Base-by-base conservation (phyloP, 2,113 vertebrate genomes). In the Benitochromis conjunctus region DNA sequence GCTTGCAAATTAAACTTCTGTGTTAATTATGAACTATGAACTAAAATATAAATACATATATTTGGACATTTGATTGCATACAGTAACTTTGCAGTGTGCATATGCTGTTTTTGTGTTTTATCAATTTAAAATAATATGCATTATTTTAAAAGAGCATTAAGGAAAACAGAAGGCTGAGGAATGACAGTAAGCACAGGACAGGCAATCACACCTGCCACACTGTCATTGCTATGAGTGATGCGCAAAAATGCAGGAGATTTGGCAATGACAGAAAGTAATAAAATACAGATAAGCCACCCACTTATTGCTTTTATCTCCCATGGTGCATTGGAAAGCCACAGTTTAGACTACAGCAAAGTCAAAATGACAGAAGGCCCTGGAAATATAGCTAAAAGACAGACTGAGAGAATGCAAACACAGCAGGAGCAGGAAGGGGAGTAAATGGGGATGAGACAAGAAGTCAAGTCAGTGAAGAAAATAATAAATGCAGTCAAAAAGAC, bases 231-330 rank as follows among this genome's bases (percentile, higher is more conserved):
- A 80, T 34, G 43, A 86, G 57, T 53, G 16, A 71, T 64, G 62
- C 56, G 81, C 9, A 62, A 54, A 60, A 80, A 81, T 51, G 5
- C 41, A 83, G 79, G 43, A 86, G 29, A 54, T 66, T 43, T 48
- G 24, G 48, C 54, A 36, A 62, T 3, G 14, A 58, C 31, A 81
- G 81, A 83, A 71, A 62, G 81, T 54, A 86, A 74, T 71, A 57
- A 88, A 90, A 64, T 41, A 76, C 56, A 88, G 86, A 92, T 77
- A 88, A 80, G 84, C 66, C 86, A 51, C 31, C 43, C 60, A 74
- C 81, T 58, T 88, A 58, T 57, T 86, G 78, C 82, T 41, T 69
- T 85, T 38, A 82, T 89, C 48, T 90, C 57, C 53, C 54, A 19
- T 81, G 26, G 56, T 69, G 78, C 66, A 78, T 87, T 83, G 78